Percentiles rank a stretch among this genome's conserved stretches.
Evolutionary conservation across 2,888 invertebrate species (phyloP).

Genomic region (Ametastegia equiseti): DNA sequence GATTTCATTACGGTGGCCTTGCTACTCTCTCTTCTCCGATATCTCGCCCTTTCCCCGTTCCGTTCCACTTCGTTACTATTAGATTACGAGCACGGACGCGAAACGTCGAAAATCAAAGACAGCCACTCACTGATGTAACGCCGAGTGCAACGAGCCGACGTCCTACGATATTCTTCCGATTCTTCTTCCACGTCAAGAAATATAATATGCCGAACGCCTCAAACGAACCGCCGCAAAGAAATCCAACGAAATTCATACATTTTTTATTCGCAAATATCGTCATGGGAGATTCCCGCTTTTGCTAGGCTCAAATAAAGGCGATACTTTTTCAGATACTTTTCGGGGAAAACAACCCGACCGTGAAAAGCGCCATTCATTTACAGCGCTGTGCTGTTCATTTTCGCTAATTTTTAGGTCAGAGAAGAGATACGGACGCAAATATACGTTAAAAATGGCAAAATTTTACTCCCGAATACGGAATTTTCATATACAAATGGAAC

Average conservation of each 20-base stretch:
- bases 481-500: too few relatives aligned
- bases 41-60: slow-evolving; percentile 60
- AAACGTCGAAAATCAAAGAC: slow-evolving; percentile 57
- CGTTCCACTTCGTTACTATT: slow-evolving; percentile 59
- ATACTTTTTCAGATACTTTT: not conserved
- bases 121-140: slow-evolving; percentile 14
- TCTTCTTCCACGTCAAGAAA: not conserved
- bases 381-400: too few relatives aligned
- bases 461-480: too few relatives aligned
- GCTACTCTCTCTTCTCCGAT: slow-evolving; percentile 67
- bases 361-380: not conserved
- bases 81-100: slow-evolving; percentile 59
- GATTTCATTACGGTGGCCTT: slow-evolving; percentile 72
- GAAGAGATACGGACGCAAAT: too few relatives aligned
- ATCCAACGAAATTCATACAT: not conserved
- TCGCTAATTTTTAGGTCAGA: too few relatives aligned
- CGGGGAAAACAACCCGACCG: not conserved
- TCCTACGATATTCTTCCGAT: not conserved
- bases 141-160: slow-evolving; percentile 1
- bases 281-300: not conserved
- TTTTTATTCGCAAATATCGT: not conserved
- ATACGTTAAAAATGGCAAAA: too few relatives aligned
- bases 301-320: not conserved
- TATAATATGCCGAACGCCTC: not conserved
- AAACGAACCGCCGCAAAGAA: not conserved